Evolutionary conservation across 1,140 invertebrate genomes (phyloP).

Genomic region (Latrodectus geometricus): DNA sequence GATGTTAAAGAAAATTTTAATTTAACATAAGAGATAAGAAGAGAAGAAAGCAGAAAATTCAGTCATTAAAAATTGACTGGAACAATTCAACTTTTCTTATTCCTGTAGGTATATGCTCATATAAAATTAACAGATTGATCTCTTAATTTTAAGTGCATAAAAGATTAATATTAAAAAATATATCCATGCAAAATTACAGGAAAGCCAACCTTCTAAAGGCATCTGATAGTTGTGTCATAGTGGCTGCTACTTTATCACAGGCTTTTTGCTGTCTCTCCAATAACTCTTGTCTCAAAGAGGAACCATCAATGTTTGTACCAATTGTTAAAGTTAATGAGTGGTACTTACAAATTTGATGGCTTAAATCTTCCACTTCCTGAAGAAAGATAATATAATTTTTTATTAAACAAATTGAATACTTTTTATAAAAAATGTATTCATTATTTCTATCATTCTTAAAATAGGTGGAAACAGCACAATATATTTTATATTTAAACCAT

Average conservation of each 20-base stretch:
- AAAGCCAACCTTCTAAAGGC: slow-evolving; percentile 44
- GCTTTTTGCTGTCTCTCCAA: slow-evolving; percentile 47
- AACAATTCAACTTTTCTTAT: too few species aligned
- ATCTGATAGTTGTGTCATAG: slow-evolving; percentile 30
- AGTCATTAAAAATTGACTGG: too few species aligned
- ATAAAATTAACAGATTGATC: too few species aligned
- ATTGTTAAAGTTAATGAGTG: slow-evolving; percentile 46
- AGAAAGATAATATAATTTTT: slow-evolving; percentile 3
- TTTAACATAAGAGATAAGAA: too few species aligned
- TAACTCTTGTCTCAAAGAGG: slow-evolving; percentile 43
- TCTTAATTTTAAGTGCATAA: too few species aligned
- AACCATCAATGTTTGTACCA: slow-evolving; percentile 38
- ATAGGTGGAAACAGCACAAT: neutral
- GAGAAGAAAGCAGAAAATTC: too few species aligned
- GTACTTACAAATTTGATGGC: slow-evolving; percentile 54
- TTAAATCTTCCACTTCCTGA: slow-evolving; percentile 55
- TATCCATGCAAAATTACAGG: too few species aligned
- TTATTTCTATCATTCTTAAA: neutral
- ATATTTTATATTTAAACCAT: too few species aligned
- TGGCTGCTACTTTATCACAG: slow-evolving; percentile 37
- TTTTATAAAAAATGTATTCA: neutral
- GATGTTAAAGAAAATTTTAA: too few species aligned
- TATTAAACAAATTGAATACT: neutral
- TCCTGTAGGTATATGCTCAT: too few species aligned
- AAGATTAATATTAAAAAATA: too few species aligned